Base-by-base conservation (phyloP, 2,113 vertebrate genomes). In the Microtus ochrogaster region DNA sequence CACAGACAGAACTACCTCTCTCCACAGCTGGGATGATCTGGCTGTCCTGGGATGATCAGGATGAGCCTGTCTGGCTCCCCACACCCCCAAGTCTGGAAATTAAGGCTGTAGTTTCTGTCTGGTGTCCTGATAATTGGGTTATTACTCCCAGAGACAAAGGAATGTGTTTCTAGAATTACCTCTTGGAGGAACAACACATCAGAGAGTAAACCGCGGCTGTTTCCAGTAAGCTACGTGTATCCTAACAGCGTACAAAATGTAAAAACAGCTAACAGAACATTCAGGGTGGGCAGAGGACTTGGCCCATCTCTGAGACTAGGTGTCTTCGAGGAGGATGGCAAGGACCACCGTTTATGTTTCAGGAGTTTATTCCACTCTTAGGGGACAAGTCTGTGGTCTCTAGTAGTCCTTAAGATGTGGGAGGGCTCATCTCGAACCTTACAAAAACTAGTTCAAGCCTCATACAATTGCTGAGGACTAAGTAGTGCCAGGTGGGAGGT, bases 51-150 rank as follows among this genome's bases (percentile, higher is more conserved):
- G 58, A 58, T 58, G 58, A 58, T 21, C 58, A 21, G 47, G n/a
- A 14, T 9, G 52, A 8, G 26, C 70, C 94, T 79, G 47, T 76
- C 86, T 94, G 94, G 77, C 61, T 76, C 49, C 13, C 26, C 33
- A 17, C 52, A 16, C 44, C 10, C 6, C 41, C 68, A 33, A 47
- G 77, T 68, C 91, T 89, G 77, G 65, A 92, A 95, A 91, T 90
- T 3, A 91, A 95, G 58, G 39, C 89, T 95, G 77, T 89, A 76
- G 52, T 92, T 92, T 79, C 93, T 93, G 72, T 52, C 33, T 74
- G 73, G 79, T 73, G 58, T 68, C 88, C 85, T 73, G 90, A 58
- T 65, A 95, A 87, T 89, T 79, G 36, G 94, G 65, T 66, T 92
- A 12, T 93, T 92, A 85, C 33, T 88, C 79, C 76, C 81, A 90